Evolutionary conservation across 2,113 vertebrate species (phyloP).

Genomic region (Cyanoramphus novaezelandiae): DNA sequence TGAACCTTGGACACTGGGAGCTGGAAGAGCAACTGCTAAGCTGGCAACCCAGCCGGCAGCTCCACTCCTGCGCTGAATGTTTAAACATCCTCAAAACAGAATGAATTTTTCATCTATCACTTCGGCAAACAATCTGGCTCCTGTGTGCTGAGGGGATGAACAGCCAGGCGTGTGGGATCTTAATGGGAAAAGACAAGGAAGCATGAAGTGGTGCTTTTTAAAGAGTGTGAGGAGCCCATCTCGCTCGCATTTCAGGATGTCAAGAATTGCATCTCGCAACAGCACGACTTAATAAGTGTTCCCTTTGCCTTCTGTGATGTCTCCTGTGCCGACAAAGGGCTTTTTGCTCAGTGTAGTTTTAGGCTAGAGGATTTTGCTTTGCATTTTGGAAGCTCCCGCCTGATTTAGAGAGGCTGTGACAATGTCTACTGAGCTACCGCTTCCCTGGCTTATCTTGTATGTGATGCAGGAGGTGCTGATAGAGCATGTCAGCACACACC

Average conservation of each 20-base stretch:
- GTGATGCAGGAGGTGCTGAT: background rate
- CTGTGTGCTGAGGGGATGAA: slow-evolving; percentile 53
- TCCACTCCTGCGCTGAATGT: slow-evolving; percentile 54
- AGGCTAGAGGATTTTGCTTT: background rate
- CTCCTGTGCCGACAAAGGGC: background rate
- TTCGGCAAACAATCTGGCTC: slow-evolving; percentile 61
- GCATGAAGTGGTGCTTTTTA: slow-evolving; percentile 18
- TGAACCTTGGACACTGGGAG: background rate
- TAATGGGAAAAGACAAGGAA: slow-evolving; percentile 48
- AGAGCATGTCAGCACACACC: background rate
- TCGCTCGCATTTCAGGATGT: background rate
- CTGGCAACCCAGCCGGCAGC: slow-evolving; percentile 37
- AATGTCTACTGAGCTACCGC: rapidly evolving
- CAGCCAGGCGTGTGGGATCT: slow-evolving; percentile 36
- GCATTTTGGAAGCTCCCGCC: background rate
- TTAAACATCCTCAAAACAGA: slow-evolving; percentile 56
- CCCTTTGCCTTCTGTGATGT: background rate
- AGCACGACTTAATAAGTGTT: background rate
- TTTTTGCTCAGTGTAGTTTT: background rate
- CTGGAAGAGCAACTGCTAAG: background rate
- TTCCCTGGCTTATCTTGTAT: rapidly evolving
- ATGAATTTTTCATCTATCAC: slow-evolving; percentile 69
- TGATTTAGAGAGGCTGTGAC: background rate
- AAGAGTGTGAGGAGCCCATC: background rate
- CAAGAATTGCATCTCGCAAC: background rate